Evolutionary conservation across 2,113 vertebrate genomes (phyloP), one percentile per base, ranked within the genome.

Genomic region (Lichenostomus cassidix): DNA sequence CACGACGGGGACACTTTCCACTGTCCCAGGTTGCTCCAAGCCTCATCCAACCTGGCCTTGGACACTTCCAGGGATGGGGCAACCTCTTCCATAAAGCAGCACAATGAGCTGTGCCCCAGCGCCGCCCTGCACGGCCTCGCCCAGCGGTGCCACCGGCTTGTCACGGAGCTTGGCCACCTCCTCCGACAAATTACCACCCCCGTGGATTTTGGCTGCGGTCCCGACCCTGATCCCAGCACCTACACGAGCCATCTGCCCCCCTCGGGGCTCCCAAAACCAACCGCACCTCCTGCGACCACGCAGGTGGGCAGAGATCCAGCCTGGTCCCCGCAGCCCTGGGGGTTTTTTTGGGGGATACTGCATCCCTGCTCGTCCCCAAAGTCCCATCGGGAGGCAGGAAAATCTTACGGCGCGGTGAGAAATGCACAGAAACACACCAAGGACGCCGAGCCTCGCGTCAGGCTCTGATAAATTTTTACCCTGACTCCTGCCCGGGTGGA

Each of bases 281-380:
- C 16, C 3, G 0, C 70, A 33, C 22, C 52, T 31, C 83, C 33
- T 12, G 39, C 4, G 49, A 46, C 49, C 74, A 21, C 1, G 0
- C 3, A 0, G 63, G 58, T 5, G 29, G 29, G 47, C 52, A n/a
- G 12, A 56, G 41, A 13, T 35, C 55, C 33, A 42, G 25, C 37
- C 65, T 1, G 14, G 6, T 6, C 28, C 69, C 24, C 1, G 21
- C 7, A 4, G 6, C 19, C 0, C 0, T 4, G 12, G 2, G 4
- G 2, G 0, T 31, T 17, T 17, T 5, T 17, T 5, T 5, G 28
- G 56, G 60, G 33, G 81, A 47, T 44, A 73, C 68, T 10, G 33
- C 0, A 37, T 2, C 24, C 8, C 4, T 7, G 22, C 39, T 47
- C 25, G 4, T 2, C 41, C 50, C 60, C 46, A 20, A 10, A 77